These are phyloP conservation scores for Actenoides hombroni DNA, from an alignment of 2,113 vertebrate genomes.

Conservation along the genomic window DNA sequence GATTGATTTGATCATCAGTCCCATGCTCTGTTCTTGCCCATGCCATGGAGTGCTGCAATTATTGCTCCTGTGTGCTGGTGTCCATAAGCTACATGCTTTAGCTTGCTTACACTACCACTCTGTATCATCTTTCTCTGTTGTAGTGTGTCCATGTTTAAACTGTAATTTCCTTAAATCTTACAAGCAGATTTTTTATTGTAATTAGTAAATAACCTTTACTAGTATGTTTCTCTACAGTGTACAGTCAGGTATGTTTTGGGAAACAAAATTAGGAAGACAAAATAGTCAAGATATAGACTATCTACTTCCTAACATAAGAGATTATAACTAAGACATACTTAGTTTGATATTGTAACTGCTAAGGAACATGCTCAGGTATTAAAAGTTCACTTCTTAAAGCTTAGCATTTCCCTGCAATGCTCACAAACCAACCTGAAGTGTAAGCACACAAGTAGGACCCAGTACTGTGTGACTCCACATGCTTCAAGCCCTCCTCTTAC, in stretches of 20 bases:
- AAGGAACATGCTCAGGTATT: background rate
- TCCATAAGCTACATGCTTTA: background rate
- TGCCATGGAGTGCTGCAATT: background rate
- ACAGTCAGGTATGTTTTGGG: background rate
- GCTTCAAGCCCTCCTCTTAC: background rate
- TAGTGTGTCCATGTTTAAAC: background rate
- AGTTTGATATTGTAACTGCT: background rate
- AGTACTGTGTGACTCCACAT: background rate
- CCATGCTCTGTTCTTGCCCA: background rate
- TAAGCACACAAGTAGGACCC: background rate
- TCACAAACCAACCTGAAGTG: background rate
- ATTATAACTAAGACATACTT: background rate
- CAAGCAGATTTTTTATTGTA: background rate
- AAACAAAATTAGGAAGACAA: background rate
- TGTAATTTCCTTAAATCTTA: background rate
- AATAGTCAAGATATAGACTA: background rate
- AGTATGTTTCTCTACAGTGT: background rate
- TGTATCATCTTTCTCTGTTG: rapidly evolving
- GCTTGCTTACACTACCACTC: background rate
- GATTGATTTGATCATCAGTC: background rate
- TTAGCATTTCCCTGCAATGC: background rate
- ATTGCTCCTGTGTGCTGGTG: rapidly evolving
- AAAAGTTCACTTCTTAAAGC: background rate
- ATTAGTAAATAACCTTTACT: background rate
- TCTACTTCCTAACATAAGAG: background rate